A percentile compares a stretch with the other conserved stretches of the same genome.
These are phyloP conservation scores for Gortyna flavago DNA, from an alignment of 2,888 invertebrate genomes.

Conservation along the genomic window DNA sequence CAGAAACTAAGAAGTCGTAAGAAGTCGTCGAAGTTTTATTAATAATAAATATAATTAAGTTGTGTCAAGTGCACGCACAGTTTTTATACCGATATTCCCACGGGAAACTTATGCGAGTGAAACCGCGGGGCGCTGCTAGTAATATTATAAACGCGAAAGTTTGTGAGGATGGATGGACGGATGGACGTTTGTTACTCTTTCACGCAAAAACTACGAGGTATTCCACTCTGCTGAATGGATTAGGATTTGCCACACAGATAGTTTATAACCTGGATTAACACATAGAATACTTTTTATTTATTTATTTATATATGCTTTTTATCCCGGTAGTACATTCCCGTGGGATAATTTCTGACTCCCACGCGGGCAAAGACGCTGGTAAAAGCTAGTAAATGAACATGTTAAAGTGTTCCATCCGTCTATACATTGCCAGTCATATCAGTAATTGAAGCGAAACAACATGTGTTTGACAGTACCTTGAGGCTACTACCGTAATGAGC, in stretches of 20 bases:
- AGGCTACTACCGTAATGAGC: conserved; percentile 25
- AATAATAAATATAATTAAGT: conserved; percentile 12
- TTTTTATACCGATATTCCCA: too few species aligned
- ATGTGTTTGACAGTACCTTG: conserved; percentile 26
- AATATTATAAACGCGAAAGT: neutral
- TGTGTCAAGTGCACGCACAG: conserved; percentile 12
- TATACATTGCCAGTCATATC: neutral
- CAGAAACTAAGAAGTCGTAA: too few species aligned
- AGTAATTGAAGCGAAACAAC: conserved; percentile 1
- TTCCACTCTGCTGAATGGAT: neutral
- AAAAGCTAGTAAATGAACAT: neutral
- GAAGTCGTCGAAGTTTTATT: conserved; percentile 24
- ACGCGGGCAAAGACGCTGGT: too few species aligned
- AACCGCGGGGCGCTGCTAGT: too few species aligned
- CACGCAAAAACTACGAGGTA: neutral
- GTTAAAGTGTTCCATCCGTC: neutral
- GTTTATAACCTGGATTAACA: neutral
- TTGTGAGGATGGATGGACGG: neutral
- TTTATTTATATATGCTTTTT: too few species aligned
- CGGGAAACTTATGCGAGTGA: too few species aligned
- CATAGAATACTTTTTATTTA: too few species aligned
- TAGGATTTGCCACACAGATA: neutral
- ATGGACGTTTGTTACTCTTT: neutral
- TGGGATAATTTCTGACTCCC: neutral
- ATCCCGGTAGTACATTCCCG: neutral